Base-by-base conservation (phyloP, 1,140 invertebrate genomes). In the Araneus ventricosus region DNA sequence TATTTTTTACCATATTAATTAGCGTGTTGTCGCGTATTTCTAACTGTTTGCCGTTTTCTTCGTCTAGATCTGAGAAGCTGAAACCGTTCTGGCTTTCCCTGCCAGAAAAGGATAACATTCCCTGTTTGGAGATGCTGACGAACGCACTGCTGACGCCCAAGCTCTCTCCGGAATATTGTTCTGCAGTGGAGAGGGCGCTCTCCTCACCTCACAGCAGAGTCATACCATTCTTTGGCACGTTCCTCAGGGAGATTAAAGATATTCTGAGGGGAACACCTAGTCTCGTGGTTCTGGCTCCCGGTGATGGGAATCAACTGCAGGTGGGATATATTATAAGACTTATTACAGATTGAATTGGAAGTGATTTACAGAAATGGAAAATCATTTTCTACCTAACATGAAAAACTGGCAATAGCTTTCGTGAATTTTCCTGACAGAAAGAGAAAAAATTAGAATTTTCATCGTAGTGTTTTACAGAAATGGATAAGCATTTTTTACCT, bases 171-270 rank as follows among this genome's bases (percentile, higher is more conserved):
- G 97, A 98, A 95, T 98, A 98, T 95, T 97, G 98, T 94, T 96
- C 97, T 79, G 98, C 98, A 4, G 96, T 99, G 75, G 97, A 96
- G 27, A 95, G 98, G 94, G 98, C 98, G 0, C 57, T 97, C 97
- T 41, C 98, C 99, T 96, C 97, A 10, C 84, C 97, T 1, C 97
- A 98, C 94, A 98, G 98, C 95, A 97, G 97, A 88, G 97, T 99
- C 3, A 97, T 99, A 94, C 99, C 99, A 20, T 99, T 99, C 95
- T 99, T 99, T 95, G 98, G 98, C 14, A 97, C 97, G 37, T 99
- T 99, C 95, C 96, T 99, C 24, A 96, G 97, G 67, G 98, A 99
- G 95, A 96, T 99, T 22, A 96, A 97, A 93, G 96, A 97, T 90
- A 97, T 98, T 52, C 95, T 98, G 52, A 96, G 96, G 20, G 96